A percentile compares a stretch with the other conserved stretches of the same genome.
These are phyloP conservation scores for Cerastoderma edule DNA, from an alignment of 2,888 invertebrate species.

Conservation along the genomic window DNA sequence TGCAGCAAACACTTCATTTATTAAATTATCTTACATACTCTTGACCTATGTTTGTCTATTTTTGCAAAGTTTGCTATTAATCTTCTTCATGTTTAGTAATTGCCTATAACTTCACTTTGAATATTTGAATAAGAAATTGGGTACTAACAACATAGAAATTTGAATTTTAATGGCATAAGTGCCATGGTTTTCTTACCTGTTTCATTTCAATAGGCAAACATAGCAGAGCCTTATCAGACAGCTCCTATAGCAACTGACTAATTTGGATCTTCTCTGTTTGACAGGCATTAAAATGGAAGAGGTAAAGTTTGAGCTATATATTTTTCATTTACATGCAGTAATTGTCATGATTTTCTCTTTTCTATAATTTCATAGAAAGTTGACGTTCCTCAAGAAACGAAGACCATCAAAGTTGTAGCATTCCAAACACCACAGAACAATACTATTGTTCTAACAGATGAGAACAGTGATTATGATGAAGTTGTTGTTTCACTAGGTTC, in stretches of 20 bases:
- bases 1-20: too few species aligned
- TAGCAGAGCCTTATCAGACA: not conserved
- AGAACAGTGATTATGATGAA: not conserved
- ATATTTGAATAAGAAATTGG: too few species aligned
- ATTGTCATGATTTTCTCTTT: slow-evolving; percentile 2
- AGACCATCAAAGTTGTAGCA: not conserved
- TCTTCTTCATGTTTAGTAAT: too few species aligned
- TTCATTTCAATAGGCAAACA: too few species aligned
- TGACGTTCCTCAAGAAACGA: not conserved
- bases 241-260: not conserved
- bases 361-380: slow-evolving; percentile 1
- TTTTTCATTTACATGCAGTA: slow-evolving; percentile 2
- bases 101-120: too few species aligned
- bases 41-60: too few species aligned
- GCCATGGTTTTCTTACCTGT: not conserved
- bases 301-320: too few species aligned
- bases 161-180: not conserved
- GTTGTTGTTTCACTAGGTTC: not conserved
- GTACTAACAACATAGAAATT: not conserved
- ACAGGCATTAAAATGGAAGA: not conserved
- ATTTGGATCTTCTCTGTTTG: not conserved
- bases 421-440: not conserved
- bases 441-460: slow-evolving; percentile 3
- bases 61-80: too few species aligned
- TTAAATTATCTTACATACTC: too few species aligned